Percentiles rank a stretch among this genome's conserved stretches.
These are phyloP conservation scores for Papilio dardanus DNA, from an alignment of 1,140 invertebrate genomes.

Conservation along the genomic window DNA sequence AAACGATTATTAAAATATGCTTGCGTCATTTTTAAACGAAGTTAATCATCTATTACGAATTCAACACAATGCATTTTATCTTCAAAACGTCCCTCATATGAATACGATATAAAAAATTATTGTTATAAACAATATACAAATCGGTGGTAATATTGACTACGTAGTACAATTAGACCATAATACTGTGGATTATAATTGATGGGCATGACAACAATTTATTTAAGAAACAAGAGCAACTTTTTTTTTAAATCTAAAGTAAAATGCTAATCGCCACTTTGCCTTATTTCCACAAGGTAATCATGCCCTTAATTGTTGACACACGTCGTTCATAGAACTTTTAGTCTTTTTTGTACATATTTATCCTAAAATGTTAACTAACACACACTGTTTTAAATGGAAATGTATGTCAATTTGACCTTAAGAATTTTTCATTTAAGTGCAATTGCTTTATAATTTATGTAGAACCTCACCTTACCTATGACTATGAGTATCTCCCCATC, in stretches of 20 bases:
- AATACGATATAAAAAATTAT: background rate
- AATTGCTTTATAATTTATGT: background rate
- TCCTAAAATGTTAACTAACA: background rate
- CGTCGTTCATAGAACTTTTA: too few species aligned
- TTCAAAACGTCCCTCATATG: background rate
- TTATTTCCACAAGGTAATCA: background rate
- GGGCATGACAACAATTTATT: background rate
- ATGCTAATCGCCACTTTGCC: background rate
- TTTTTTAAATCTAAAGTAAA: background rate
- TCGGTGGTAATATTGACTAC: background rate
- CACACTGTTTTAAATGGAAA: background rate
- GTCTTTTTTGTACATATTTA: too few species aligned
- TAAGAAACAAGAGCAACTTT: background rate
- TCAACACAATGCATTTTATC: conserved; percentile 10
- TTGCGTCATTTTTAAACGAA: conserved; percentile 17
- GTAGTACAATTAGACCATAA: background rate
- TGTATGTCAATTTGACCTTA: background rate
- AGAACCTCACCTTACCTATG: background rate
- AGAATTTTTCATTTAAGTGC: background rate
- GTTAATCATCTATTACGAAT: conserved; percentile 15
- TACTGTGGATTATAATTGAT: background rate
- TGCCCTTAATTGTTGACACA: too few species aligned
- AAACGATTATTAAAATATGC: conserved; percentile 21
- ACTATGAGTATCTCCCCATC: background rate
- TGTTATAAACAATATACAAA: background rate